A percentile compares a stretch with the other conserved stretches of the same genome.
Evolutionary conservation across 2,888 invertebrate genomes (phyloP).

Genomic region (Calameuta idolon): DNA sequence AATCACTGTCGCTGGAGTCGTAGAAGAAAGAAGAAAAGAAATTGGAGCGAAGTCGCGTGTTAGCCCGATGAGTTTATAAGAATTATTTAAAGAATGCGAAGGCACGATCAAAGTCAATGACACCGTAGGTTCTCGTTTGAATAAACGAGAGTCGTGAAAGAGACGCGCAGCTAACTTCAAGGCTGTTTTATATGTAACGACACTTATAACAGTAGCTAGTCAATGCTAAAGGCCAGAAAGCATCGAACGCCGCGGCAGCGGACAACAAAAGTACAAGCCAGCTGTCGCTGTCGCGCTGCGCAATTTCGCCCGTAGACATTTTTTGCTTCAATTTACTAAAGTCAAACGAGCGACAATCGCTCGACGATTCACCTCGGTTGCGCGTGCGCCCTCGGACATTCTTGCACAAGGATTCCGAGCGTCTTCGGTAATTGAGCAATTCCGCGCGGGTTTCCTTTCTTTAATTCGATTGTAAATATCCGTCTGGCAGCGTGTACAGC

Average conservation of each 20-base stretch:
- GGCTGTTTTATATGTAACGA: not conserved
- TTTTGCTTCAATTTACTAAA: constrained; percentile 48
- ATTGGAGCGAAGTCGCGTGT: not conserved
- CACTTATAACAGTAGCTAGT: not conserved
- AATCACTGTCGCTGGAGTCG: not conserved
- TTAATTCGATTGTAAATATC: constrained; percentile 3
- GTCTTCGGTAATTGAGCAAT: constrained; percentile 51
- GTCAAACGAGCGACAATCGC: constrained; percentile 24
- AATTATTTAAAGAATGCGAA: not conserved
- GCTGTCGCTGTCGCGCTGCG: constrained; percentile 30
- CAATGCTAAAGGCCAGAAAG: constrained; percentile 4
- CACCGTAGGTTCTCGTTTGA: constrained; percentile 5
- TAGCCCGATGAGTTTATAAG: not conserved
- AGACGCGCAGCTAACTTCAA: not conserved
- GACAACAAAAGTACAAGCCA: not conserved
- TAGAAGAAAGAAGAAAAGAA: not conserved
- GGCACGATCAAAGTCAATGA: constrained; percentile 15
- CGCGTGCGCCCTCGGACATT: constrained; percentile 40
- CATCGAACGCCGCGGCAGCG: not conserved
- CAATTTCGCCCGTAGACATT: constrained; percentile 22
- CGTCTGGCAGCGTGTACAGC: not conserved
- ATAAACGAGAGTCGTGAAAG: constrained; percentile 7
- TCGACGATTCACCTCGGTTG: constrained; percentile 24
- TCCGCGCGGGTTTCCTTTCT: constrained; percentile 34
- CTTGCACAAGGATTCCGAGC: constrained; percentile 6